Conservation (phyloP, 2,113 vertebrate genomes). For the Petrocephalus microphthalmus region DNA sequence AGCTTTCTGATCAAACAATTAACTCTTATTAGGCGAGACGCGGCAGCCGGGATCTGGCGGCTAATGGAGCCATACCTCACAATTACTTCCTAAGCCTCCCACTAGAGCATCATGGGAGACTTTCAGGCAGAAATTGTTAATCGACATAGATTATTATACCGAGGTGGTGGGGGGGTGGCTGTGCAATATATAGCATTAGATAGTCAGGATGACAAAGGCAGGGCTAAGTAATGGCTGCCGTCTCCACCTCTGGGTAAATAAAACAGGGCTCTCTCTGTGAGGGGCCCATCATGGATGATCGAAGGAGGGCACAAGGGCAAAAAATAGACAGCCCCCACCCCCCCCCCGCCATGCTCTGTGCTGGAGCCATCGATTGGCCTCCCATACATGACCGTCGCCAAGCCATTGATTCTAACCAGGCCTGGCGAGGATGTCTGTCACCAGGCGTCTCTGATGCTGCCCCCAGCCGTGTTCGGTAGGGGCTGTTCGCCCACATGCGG, state of each 20-base stretch:
- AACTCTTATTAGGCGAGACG: conserved; percentile 31
- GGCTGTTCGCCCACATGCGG: background rate
- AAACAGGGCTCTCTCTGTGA: background rate
- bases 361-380: background rate
- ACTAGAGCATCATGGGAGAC: background rate
- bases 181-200: conserved; percentile 7
- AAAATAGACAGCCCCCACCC: background rate
- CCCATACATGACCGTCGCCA: too few species aligned
- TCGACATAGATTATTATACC: conserved; percentile 31
- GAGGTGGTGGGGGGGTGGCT: background rate
- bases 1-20: conserved; percentile 43
- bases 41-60: conserved; percentile 14
- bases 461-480: background rate
- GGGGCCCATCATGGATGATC: background rate
- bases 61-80: conserved; percentile 5
- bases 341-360: background rate
- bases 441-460: background rate
- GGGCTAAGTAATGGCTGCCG: conserved; percentile 17
- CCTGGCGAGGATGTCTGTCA: background rate
- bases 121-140: conserved; percentile 29
- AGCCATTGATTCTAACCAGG: background rate
- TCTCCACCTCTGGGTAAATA: conserved; percentile 18
- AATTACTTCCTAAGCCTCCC: conserved; percentile 17
- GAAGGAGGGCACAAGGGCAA: background rate
- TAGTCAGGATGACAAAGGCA: conserved; percentile 10